A percentile compares a stretch with the other conserved stretches of the same genome.
Evolutionary conservation across 2,888 invertebrate species (phyloP).

Genomic region (Eupithecia subfuscata): DNA sequence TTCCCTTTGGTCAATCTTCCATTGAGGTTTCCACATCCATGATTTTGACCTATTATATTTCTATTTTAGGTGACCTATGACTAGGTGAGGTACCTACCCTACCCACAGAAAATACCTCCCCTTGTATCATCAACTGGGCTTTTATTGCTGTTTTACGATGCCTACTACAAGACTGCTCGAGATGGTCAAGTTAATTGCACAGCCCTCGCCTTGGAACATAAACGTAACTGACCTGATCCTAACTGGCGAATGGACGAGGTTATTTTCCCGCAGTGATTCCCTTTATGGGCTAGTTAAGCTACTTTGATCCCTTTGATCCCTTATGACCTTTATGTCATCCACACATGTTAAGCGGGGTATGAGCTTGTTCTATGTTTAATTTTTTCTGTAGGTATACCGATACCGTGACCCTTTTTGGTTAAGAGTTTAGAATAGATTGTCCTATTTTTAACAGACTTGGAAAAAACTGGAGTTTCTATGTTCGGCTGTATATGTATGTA

Average conservation of each 20-base stretch:
- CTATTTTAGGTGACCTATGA: too few species aligned
- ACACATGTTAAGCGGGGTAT: background rate
- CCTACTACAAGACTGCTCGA: conserved; percentile 29
- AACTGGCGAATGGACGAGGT: background rate
- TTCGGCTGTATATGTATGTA: too few species aligned
- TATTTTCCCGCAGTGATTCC: conserved; percentile 12
- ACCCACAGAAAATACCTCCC: background rate
- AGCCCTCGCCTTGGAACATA: conserved; percentile 33
- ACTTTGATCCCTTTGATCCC: conserved; percentile 3
- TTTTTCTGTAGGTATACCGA: conserved; percentile 1
- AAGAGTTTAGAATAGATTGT: background rate
- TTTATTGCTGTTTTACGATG: conserved; percentile 46
- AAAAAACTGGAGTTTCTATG: too few species aligned
- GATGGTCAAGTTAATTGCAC: conserved; percentile 39
- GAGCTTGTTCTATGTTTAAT: background rate
- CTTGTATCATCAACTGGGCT: conserved; percentile 29
- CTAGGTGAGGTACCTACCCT: too few species aligned
- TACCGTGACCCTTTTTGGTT: background rate
- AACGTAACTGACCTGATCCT: conserved; percentile 33
- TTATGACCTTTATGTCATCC: conserved; percentile 2
- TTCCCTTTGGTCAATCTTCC: too few species aligned
- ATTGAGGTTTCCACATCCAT: too few species aligned
- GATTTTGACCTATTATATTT: too few species aligned
- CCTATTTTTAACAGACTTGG: too few species aligned
- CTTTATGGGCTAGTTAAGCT: conserved; percentile 9